These are phyloP conservation scores for Helostoma temminkii DNA, from an alignment of 2,797 vertebrate species.

Conservation along the genomic window DNA sequence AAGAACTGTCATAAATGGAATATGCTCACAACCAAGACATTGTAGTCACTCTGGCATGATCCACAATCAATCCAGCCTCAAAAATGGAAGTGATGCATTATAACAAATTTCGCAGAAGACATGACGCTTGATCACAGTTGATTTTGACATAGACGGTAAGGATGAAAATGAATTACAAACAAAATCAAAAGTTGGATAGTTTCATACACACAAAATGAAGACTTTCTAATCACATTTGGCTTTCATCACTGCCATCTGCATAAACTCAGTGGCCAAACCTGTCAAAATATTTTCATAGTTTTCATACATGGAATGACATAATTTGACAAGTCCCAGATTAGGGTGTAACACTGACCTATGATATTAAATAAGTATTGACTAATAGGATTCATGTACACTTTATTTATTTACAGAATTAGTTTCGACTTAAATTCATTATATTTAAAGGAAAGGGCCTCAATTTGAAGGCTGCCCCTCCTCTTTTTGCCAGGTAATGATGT, in stretches of 20 bases:
- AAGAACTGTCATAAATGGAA: slow-evolving; percentile 17
- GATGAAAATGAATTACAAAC: slow-evolving; percentile 32
- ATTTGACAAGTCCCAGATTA: slow-evolving; percentile 13
- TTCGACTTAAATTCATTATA: not conserved
- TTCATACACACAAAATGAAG: slow-evolving; percentile 16
- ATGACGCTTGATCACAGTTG: slow-evolving; percentile 32
- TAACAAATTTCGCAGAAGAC: slow-evolving; percentile 30
- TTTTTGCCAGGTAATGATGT: not conserved
- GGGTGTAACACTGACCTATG: slow-evolving; percentile 11
- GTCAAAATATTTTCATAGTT: slow-evolving; percentile 14
- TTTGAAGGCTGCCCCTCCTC: not conserved
- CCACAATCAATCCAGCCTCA: slow-evolving; percentile 13
- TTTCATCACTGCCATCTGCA: slow-evolving; percentile 42
- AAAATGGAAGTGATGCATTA: slow-evolving; percentile 31
- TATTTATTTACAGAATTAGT: not conserved
- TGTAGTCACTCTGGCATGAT: slow-evolving; percentile 31
- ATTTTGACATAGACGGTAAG: slow-evolving; percentile 31
- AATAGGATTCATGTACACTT: not conserved
- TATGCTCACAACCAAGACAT: slow-evolving; percentile 1
- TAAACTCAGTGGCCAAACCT: slow-evolving; percentile 33
- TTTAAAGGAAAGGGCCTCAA: not conserved
- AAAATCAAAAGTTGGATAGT: slow-evolving; percentile 18
- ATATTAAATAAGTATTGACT: not conserved
- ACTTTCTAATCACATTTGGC: slow-evolving; percentile 45
- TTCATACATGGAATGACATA: slow-evolving; percentile 20